Percentiles rank a stretch among this genome's conserved stretches.
Conservation (phyloP, 2,113 vertebrate species). For the Sturnira hondurensis region DNA sequence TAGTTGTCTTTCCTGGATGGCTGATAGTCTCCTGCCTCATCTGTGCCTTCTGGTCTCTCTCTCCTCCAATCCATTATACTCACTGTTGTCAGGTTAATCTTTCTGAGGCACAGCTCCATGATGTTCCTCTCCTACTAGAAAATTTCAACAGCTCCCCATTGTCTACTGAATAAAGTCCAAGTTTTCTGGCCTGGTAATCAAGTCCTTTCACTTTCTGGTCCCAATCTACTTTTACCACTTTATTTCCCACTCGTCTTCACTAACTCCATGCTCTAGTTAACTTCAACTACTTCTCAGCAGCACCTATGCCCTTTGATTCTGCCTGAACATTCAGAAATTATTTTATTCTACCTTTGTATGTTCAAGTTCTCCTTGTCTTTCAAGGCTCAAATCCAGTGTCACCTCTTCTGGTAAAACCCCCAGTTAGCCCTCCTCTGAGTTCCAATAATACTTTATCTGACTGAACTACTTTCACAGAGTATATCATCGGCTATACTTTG, state of each 20-base stretch:
- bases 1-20: constrained; percentile 43
- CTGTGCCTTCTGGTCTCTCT: constrained; percentile 30
- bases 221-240: constrained; percentile 31
- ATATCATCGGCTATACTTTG: not conserved
- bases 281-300: constrained; percentile 19
- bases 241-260: constrained; percentile 39
- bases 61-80: constrained; percentile 27
- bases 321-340: not conserved
- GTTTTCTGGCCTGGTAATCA: constrained; percentile 57
- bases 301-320: not conserved
- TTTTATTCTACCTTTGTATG: not conserved
- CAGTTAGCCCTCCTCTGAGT: not conserved
- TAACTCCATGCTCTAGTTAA: constrained; percentile 27
- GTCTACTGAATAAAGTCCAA: constrained; percentile 59
- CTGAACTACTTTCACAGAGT: not conserved
- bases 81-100: constrained; percentile 62
- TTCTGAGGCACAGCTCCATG: constrained; percentile 53
- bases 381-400: not conserved
- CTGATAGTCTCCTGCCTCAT: constrained; percentile 15
- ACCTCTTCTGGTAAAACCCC: not conserved
- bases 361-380: constrained; percentile 19
- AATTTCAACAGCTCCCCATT: constrained; percentile 58
- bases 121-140: constrained; percentile 57
- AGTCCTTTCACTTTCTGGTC: constrained; percentile 52
- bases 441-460: not conserved